Percentiles rank a stretch among this genome's conserved stretches.
Evolutionary conservation across 2,797 vertebrate species (phyloP).

Genomic region (Carcharodon carcharias): DNA sequence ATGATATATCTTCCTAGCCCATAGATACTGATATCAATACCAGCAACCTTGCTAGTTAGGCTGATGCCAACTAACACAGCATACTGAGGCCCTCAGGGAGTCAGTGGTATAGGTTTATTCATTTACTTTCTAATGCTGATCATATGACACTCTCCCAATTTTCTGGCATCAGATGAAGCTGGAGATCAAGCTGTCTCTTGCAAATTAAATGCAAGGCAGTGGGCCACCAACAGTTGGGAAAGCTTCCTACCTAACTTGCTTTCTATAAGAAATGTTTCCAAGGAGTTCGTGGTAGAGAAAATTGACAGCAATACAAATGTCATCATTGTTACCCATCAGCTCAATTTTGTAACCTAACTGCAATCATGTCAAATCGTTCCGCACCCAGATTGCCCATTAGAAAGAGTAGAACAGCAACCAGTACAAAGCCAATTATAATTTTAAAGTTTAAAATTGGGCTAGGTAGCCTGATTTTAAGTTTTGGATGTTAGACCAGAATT

Average conservation of each 20-base stretch:
- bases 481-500: not conserved
- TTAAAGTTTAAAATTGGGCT: not conserved
- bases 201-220: not conserved
- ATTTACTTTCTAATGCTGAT: not conserved
- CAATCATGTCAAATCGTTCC: not conserved
- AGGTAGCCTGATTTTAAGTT: not conserved
- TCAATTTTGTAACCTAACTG: not conserved
- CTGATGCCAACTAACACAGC: not conserved
- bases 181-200: not conserved
- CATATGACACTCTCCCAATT: not conserved
- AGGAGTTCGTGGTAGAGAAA: not conserved
- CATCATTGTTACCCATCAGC: not conserved
- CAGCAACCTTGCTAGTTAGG: not conserved
- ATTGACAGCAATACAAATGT: not conserved
- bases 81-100: not conserved
- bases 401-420: not conserved
- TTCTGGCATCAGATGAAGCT: not conserved
- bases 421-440: not conserved
- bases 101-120: not conserved
- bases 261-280: not conserved
- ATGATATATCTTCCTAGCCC: not conserved
- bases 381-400: not conserved
- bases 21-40: not conserved
- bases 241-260: not conserved
- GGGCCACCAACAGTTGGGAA: not conserved